Evolutionary conservation across 2,113 vertebrate genomes (phyloP), one percentile per base, ranked within the genome.

Genomic region (Shinisaurus crocodilurus): DNA sequence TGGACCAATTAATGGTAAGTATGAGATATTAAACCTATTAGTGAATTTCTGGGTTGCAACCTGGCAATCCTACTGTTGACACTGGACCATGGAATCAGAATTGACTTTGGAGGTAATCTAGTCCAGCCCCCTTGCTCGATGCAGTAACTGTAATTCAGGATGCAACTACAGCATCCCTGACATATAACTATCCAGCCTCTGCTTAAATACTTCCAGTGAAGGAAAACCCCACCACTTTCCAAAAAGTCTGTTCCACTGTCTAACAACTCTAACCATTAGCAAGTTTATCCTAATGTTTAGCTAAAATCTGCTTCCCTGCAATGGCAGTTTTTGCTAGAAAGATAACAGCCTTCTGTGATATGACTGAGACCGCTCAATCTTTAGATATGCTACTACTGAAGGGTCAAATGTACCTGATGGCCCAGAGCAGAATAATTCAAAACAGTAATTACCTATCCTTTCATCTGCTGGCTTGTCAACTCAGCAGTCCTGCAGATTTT

Each of bases 341-440:
- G n/a, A 48, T 45, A 75, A 4, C 16, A 40, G 4, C 85, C 65
- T 84, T 65, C 7, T 83, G 5, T n/a, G 25, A 85, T 67, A 85
- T 37, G 32, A 15, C 40, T 18, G 43, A 89, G 70, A 77, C 57
- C 13, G 27, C 43, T 43, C 34, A 77, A 20, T 65, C 77, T 67
- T 89, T 65, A 89, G 57, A 84, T 85, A 9, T 40, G 45, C 16
- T 88, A 60, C 80, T 29, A 82, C 48, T 57, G 79, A 82, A 60
- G n/a, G 79, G 79, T 89, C 69, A 82, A 83, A 89, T 18, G 43
- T 89, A 37, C 72, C n/a, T 85, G 43, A 89, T 85, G 82, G 13
- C 43, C 54, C 60, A 85, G 40, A 50, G 65, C 72, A 85, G 72
- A 89, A 89, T 76, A 85, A 77, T 67, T 77, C 25, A 50, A 85